Base-by-base conservation (phyloP, 2,113 vertebrate genomes). In the Sorex araneus region DNA sequence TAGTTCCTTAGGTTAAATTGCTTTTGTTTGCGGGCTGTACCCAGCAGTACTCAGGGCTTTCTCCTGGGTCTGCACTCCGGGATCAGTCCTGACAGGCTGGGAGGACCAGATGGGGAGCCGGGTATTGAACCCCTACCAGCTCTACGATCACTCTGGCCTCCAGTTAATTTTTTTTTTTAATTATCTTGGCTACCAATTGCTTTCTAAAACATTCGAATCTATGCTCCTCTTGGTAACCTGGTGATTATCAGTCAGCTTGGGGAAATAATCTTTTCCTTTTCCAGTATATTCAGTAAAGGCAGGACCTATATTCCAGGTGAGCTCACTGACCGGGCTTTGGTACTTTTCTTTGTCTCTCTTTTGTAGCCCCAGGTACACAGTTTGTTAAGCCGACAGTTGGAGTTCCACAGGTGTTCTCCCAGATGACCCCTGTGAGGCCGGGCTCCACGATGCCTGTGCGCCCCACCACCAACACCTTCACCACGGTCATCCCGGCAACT, bases 401-500 rank as follows among this genome's bases (percentile, higher is more conserved):
- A 6, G 94, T 99, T 73, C 98, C 99, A 66, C 98, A 99, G 8
- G 97, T 98, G 73, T 98, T 98, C 96, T 98, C 98, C 36, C 98
- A 98, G 91, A 96, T 98, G 97, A 95, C 98, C 86, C 98, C 98
- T 81, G 97, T 99, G 94, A 98, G 98, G 81, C 92, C 98, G 3
- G 98, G 96, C 50, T 83, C 97, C 2, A 87, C 97, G 4, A 95
- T 98, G 94, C 98, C 98, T 3, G 98, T 97, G 91, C 97, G 98
- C 57, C 97, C 97, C 67, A 94, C 96, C 76, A 94, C 98, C 95
- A 98, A 98, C 94, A 96, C 98, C 84, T 99, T 98, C 96, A 98
- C 98, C 54, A 97, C 98, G 0, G 97, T 99, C 96, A 98, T 99
- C 79, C 99, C 99, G 1, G 97, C 99, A 95, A 99, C 99, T 0